These are phyloP conservation scores for Fistularia commersonii DNA, from an alignment of 2,797 vertebrate genomes.

Conservation along the genomic window DNA sequence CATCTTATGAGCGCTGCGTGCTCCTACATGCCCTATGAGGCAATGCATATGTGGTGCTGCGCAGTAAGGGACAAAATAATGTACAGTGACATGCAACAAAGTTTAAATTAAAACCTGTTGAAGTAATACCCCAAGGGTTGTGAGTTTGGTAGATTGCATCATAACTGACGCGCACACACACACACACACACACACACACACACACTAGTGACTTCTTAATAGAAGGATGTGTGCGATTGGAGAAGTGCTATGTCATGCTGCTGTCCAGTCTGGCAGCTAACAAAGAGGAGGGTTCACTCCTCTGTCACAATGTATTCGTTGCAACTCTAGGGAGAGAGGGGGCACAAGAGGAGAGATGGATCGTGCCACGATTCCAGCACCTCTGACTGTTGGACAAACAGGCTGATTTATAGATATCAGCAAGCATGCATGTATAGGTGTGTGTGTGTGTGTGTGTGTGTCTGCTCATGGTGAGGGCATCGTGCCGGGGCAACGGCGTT, in stretches of 20 bases:
- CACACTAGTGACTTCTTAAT: neutral
- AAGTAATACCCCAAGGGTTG: no score
- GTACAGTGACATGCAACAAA: no score
- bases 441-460: constrained; percentile 16
- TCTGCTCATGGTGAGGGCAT: constrained; percentile 45
- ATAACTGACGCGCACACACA: neutral
- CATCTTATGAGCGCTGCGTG: neutral
- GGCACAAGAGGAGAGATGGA: constrained; percentile 16
- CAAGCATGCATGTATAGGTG: constrained; percentile 19
- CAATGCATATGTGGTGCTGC: no score
- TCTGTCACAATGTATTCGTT: constrained; percentile 40
- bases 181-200: neutral
- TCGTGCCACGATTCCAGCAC: constrained; percentile 11
- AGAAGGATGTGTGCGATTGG: constrained; percentile 16
- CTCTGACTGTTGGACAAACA: constrained; percentile 23
- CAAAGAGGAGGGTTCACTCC: constrained; percentile 41
- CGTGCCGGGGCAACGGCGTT: constrained; percentile 72
- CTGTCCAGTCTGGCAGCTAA: constrained; percentile 47
- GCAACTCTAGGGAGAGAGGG: constrained; percentile 28
- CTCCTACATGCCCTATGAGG: no score
- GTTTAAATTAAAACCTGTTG: no score
- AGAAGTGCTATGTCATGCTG: constrained; percentile 60
- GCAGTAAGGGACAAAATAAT: no score
- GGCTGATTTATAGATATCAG: constrained; percentile 39
- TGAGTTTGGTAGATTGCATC: no score